A percentile compares a stretch with the other conserved stretches of the same genome.
These are phyloP conservation scores for Hemicrepidius hirtus DNA, from an alignment of 2,888 invertebrate species.

Conservation along the genomic window DNA sequence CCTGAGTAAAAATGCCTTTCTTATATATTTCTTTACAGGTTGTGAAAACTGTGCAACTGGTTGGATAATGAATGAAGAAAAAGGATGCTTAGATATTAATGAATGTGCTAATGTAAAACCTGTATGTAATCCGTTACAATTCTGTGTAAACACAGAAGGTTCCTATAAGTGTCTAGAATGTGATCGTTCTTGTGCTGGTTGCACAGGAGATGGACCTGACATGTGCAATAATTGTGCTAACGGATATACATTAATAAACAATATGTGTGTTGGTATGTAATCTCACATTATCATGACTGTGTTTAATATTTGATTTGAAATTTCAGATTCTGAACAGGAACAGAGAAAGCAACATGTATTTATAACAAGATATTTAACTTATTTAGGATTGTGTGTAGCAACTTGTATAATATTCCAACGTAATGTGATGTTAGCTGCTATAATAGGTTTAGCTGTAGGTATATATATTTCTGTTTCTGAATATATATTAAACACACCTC, in stretches of 20 bases:
- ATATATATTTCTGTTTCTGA: conserved; percentile 90
- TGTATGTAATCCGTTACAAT: conserved; percentile 80
- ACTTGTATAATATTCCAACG: conserved; percentile 90
- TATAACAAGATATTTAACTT: conserved; percentile 86
- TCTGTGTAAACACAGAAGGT: conserved; percentile 93
- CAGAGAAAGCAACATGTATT: conserved; percentile 76
- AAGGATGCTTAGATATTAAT: conserved; percentile 89
- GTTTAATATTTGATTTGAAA: not conserved
- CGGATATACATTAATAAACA: conserved; percentile 82
- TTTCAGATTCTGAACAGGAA: conserved; percentile 72
- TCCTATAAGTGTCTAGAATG: conserved; percentile 88
- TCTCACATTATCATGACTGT: not conserved
- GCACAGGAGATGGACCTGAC: conserved; percentile 93
- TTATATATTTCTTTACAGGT: too few species aligned
- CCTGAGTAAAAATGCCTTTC: too few species aligned
- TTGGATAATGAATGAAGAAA: conserved; percentile 82
- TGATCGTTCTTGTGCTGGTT: conserved; percentile 88
- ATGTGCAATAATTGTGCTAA: conserved; percentile 89
- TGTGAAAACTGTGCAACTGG: conserved; percentile 82
- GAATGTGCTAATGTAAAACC: conserved; percentile 81
- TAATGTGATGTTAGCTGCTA: conserved; percentile 83
- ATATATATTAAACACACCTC: conserved; percentile 77
- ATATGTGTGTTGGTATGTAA: conserved; percentile 83
- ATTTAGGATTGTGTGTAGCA: conserved; percentile 88
- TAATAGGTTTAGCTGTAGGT: conserved; percentile 87